Evolutionary conservation across 2,797 vertebrate genomes (phyloP).

Genomic region (Carcharodon carcharias): DNA sequence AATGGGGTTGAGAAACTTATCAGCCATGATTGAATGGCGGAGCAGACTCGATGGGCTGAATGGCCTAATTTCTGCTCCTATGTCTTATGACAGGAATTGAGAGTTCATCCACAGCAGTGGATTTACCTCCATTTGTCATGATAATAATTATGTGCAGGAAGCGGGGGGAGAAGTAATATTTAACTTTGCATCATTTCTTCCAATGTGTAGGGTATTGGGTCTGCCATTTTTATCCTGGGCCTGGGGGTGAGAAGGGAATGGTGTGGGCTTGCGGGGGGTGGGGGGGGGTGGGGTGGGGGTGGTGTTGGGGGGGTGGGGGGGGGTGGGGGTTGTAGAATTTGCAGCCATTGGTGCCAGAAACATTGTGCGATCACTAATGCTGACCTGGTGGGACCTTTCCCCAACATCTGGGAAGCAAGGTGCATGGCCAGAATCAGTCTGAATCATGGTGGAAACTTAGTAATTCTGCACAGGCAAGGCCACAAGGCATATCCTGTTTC

Average conservation of each 20-base stretch:
- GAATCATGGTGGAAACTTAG: background rate
- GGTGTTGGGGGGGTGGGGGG: background rate
- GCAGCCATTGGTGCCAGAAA: background rate
- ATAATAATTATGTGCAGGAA: background rate
- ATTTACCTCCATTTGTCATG: background rate
- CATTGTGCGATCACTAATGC: background rate
- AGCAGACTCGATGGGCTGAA: too few species aligned
- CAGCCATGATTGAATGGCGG: too few species aligned
- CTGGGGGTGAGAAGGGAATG: too few species aligned
- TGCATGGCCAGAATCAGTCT: background rate
- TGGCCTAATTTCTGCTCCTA: too few species aligned
- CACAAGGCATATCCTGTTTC: too few species aligned
- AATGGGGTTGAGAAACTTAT: too few species aligned
- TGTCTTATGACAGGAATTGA: too few species aligned
- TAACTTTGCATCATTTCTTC: background rate
- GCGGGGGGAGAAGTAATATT: background rate
- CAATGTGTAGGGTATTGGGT: background rate
- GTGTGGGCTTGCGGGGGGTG: background rate
- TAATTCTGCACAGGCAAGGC: too few species aligned
- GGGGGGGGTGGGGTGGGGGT: too few species aligned
- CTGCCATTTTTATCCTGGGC: background rate
- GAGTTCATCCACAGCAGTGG: background rate
- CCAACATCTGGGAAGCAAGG: background rate
- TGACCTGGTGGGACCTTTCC: background rate
- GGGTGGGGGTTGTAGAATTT: background rate